Conservation (phyloP, 2,113 vertebrate genomes). For the Ciconia maguari region DNA sequence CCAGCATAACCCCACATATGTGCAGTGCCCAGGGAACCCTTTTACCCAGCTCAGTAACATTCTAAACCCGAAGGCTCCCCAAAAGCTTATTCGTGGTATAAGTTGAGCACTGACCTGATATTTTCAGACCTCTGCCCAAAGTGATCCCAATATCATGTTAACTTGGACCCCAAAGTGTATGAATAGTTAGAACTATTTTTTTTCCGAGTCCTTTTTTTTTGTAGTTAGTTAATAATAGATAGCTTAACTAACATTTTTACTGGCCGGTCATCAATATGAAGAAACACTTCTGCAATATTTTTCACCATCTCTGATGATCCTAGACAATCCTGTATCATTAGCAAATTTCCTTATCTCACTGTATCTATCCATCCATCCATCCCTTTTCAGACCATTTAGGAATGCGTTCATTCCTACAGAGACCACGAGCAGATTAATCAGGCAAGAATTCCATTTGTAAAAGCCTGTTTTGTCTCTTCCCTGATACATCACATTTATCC, state of each 20-base stretch:
- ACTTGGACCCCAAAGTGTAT: not conserved
- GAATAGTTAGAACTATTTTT: not conserved
- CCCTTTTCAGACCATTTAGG: not conserved
- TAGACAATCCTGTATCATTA: not conserved
- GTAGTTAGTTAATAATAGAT: not conserved
- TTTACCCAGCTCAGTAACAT: not conserved
- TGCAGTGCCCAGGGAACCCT: accelerated
- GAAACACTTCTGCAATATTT: not conserved
- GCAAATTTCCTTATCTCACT: not conserved
- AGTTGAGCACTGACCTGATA: not conserved
- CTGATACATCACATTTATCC: not conserved
- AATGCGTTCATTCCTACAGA: not conserved
- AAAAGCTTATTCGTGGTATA: not conserved
- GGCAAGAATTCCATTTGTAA: not conserved
- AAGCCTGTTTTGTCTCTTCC: not conserved
- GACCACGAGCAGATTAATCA: not conserved
- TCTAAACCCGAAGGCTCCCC: not conserved
- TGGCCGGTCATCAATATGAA: not conserved
- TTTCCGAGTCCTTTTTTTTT: not conserved
- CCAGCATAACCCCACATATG: not conserved
- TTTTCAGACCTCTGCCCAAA: not conserved
- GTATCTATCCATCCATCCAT: not conserved
- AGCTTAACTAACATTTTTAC: not conserved
- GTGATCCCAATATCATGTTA: not conserved
- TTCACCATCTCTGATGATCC: not conserved